A percentile compares a stretch with the other conserved stretches of the same genome.
Evolutionary conservation across 37 sponge, comb jelly and placozoan genomes (phyloP).

Genomic region (Agelas oroides): DNA sequence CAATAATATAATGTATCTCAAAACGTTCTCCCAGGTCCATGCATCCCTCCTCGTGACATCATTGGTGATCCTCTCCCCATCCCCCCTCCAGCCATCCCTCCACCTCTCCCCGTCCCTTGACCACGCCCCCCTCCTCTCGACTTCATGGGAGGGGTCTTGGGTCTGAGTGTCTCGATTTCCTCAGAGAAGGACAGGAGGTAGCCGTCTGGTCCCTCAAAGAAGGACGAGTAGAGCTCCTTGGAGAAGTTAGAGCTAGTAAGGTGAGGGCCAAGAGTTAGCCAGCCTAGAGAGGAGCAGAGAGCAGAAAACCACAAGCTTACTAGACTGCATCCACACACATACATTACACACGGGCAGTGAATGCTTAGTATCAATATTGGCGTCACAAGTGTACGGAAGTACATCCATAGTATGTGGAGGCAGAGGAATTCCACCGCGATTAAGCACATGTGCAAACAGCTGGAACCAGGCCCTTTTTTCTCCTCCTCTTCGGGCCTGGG

Average conservation of each 20-base stretch:
- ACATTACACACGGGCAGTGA: too few relatives aligned
- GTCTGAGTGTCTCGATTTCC: conserved; percentile 88
- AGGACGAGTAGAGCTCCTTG: conserved; percentile 68
- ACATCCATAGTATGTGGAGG: too few relatives aligned
- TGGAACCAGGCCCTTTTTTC: too few relatives aligned
- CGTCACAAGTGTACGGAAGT: too few relatives aligned
- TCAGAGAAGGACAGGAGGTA: conserved; percentile 64
- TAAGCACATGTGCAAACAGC: too few relatives aligned
- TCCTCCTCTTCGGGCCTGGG: too few relatives aligned
- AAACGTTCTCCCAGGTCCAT: conserved; percentile 24
- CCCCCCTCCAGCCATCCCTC: conserved; percentile 20
- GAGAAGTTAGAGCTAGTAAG: conserved; percentile 89
- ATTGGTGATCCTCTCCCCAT: conserved; percentile 20
- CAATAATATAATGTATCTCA: not conserved
- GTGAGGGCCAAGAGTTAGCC: conserved; percentile 94
- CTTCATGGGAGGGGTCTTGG: conserved; percentile 95
- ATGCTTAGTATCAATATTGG: too few relatives aligned
- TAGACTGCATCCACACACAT: not conserved
- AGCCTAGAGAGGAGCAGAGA: conserved; percentile 60
- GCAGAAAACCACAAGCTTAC: not conserved
- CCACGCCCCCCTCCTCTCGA: conserved; percentile 62
- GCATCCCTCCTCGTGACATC: conserved; percentile 14
- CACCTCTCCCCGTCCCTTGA: conserved; percentile 33
- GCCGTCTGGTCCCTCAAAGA: conserved; percentile 74
- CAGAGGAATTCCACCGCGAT: too few relatives aligned